phyloP scores from a whole-genome alignment of 2,888 invertebrate species.

The Alentia gelatinosa region DNA sequence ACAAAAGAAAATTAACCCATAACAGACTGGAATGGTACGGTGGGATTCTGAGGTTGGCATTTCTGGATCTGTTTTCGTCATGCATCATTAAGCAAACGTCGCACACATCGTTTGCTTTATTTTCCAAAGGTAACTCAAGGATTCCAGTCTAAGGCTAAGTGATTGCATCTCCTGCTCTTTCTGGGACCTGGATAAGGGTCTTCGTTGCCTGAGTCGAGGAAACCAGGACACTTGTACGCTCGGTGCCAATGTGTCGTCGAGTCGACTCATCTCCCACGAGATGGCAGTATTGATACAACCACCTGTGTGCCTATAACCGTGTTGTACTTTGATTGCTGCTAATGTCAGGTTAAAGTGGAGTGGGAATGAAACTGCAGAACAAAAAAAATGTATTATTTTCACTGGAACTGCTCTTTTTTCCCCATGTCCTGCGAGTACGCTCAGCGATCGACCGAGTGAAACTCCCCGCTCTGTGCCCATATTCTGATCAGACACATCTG shows the following conservation, averaged over 20 bases:
- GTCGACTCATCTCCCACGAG: background rate
- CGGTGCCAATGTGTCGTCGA: background rate
- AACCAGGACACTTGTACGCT: background rate
- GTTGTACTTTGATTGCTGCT: background rate
- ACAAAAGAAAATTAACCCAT: too few species aligned
- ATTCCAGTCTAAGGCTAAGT: background rate
- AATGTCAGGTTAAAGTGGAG: background rate
- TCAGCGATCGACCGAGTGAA: background rate
- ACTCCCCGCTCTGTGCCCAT: background rate
- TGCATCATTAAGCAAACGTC: background rate
- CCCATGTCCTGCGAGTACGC: background rate
- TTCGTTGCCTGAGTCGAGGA: background rate
- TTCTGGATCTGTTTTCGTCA: background rate
- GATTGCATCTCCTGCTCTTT: background rate
- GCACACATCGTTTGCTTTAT: background rate
- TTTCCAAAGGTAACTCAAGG: background rate
- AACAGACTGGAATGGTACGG: too few species aligned
- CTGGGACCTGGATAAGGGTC: background rate
- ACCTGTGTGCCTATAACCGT: background rate
- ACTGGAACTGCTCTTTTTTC: background rate
- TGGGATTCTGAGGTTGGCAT: background rate
- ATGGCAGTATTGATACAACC: background rate
- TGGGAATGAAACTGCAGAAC: background rate
- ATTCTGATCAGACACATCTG: background rate
- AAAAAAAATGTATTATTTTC: background rate